Evolutionary conservation across 2,113 vertebrate genomes (phyloP).

Genomic region (Varanus komodoensis): DNA sequence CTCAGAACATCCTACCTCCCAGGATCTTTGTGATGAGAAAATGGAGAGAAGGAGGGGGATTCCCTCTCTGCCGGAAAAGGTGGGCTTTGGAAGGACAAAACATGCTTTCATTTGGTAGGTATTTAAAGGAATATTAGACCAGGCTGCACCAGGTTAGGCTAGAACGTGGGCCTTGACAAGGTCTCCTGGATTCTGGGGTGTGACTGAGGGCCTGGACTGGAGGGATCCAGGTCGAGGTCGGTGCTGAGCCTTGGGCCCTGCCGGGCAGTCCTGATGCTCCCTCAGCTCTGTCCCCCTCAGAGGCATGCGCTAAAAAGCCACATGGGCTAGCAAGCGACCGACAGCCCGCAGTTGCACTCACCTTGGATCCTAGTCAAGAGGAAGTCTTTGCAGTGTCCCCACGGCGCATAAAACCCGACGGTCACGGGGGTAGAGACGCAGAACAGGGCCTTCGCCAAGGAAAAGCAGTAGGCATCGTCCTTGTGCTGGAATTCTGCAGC

Average conservation of each 20-base stretch:
- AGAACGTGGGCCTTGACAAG: too few relatives aligned
- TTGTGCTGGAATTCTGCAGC: slow-evolving; percentile 21
- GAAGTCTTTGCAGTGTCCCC: slow-evolving; percentile 74
- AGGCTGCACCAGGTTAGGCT: neutral
- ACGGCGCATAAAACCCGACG: slow-evolving; percentile 84
- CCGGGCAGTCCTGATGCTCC: too few relatives aligned
- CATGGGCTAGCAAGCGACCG: too few relatives aligned
- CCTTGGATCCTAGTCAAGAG: slow-evolving; percentile 78
- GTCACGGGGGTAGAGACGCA: slow-evolving; percentile 80
- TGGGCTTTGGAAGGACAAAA: too few relatives aligned
- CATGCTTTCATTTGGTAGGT: too few relatives aligned
- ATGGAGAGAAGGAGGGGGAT: neutral
- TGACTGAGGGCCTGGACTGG: too few relatives aligned
- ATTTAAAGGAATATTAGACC: neutral
- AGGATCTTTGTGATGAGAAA: neutral
- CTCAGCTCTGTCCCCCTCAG: neutral
- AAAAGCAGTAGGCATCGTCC: slow-evolving; percentile 79
- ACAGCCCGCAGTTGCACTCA: slow-evolving; percentile 44
- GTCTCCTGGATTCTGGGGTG: too few relatives aligned
- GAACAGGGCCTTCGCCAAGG: slow-evolving; percentile 80
- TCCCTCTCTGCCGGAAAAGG: too few relatives aligned
- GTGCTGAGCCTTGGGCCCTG: too few relatives aligned
- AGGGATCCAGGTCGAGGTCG: too few relatives aligned
- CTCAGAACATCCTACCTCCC: too few relatives aligned
- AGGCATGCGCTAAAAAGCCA: too few relatives aligned